Evolutionary conservation across 2,888 invertebrate species (phyloP), one percentile per base, ranked within the genome.

Genomic region (Atherix ibis): DNA sequence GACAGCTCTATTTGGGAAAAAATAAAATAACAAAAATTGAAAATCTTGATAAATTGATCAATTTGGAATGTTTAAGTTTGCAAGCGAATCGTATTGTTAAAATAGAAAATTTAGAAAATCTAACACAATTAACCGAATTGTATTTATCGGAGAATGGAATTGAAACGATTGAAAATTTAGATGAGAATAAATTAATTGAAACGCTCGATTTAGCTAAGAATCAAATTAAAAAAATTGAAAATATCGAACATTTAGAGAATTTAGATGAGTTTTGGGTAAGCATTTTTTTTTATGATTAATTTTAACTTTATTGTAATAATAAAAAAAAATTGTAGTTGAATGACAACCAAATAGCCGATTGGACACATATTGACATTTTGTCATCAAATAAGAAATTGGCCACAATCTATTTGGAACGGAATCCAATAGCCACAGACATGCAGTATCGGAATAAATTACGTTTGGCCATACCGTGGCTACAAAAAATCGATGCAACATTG

Each of bases 111-210:
- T 52, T 98, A 34, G 77, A 79, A 0, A 65, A 67, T 3, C 59
- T 92, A 16, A 65, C 55, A 0, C 74, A 81, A 34, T 59, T 97
- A 39, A 80, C 81, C 31, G 87, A 97, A 53, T 59, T 97, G 10
- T 97, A 97, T 56, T 52, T 94, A 40, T 94, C 94, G 1, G 88
- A 94, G 60, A 97, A 98, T 64, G 92, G 89, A 5, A 70, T 97
- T 24, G 68, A 72, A 3, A 54, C 48, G 1, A 80, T 97, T 38
- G 84, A 88, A 54, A 81, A 82, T 40, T 55, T 94, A 42, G 67
- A 71, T 0, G 65, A 64, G 35, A 84, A 84, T 51, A 58, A 60
- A 4, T 66, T 70, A 22, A 51, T 98, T 34, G 75, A 80, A 42
- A 95, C 94, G 0, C 62, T 98, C 36, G 98, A 98, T 62, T 56